A percentile compares a stretch with the other conserved stretches of the same genome.
Evolutionary conservation across 2,888 invertebrate genomes (phyloP).

Genomic region (Plebejus melissa): DNA sequence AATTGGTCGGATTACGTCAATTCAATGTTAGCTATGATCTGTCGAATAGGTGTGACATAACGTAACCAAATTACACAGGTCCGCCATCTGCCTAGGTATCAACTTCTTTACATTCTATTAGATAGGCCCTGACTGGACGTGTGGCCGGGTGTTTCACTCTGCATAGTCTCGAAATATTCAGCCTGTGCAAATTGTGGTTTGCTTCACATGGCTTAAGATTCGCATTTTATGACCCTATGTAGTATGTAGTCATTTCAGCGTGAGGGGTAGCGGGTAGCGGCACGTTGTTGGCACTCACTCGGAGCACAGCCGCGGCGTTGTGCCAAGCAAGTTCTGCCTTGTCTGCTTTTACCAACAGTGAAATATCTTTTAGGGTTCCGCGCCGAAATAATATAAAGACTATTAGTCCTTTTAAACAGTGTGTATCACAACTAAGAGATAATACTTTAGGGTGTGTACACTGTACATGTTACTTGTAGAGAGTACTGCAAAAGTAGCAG

Average conservation of each 20-base stretch:
- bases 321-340: slow-evolving; percentile 40
- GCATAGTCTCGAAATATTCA: not conserved
- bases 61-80: too few species aligned
- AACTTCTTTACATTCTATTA: too few species aligned
- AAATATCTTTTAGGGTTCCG: slow-evolving; percentile 33
- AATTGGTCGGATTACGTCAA: too few species aligned
- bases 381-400: not conserved
- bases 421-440: too few species aligned
- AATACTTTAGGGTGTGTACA: too few species aligned
- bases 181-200: not conserved
- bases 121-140: not conserved
- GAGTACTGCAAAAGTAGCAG: too few species aligned
- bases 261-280: not conserved
- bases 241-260: not conserved
- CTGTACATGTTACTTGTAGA: too few species aligned
- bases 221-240: not conserved
- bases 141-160: too few species aligned
- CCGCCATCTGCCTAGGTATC: too few species aligned
- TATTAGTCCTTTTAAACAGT: too few species aligned
- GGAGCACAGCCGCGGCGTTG: slow-evolving; percentile 39
- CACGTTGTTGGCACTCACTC: slow-evolving; percentile 39
- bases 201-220: not conserved
- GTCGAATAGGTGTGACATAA: too few species aligned
- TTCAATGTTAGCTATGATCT: too few species aligned
- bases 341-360: slow-evolving; percentile 37